Conservation (phyloP, 2,113 vertebrate species). For the Silurus meridionalis region DNA sequence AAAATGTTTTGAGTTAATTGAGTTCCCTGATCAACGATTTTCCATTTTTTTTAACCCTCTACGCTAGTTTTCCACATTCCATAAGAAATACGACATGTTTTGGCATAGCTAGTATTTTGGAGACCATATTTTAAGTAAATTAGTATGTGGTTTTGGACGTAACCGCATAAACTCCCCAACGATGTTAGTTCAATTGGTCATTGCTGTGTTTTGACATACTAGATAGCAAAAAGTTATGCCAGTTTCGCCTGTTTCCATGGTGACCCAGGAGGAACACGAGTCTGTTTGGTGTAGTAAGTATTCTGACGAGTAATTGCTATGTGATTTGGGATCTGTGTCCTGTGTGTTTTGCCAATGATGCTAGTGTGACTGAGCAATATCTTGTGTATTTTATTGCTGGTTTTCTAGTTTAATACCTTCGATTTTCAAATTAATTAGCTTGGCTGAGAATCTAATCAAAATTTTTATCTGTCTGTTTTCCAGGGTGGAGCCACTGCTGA, state of each 20-base stretch:
- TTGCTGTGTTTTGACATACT: constrained; percentile 4
- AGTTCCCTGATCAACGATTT: not conserved
- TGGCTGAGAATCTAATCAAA: not conserved
- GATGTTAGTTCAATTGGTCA: not conserved
- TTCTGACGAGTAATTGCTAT: not conserved
- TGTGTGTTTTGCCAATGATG: too few relatives aligned
- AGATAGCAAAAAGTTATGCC: not conserved
- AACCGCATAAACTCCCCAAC: not conserved
- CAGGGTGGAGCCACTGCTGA: constrained; percentile 15
- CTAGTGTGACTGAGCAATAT: not conserved
- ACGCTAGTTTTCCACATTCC: not conserved
- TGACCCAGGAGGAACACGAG: not conserved
- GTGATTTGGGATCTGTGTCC: not conserved
- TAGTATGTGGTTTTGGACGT: not conserved
- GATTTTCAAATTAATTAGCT: not conserved
- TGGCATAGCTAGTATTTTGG: not conserved
- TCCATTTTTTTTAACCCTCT: not conserved
- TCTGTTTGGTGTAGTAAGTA: not conserved
- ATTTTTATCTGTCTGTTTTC: constrained; percentile 28
- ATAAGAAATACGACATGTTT: not conserved
- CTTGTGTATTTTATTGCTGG: not conserved
- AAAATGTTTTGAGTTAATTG: not conserved
- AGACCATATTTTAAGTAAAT: not conserved
- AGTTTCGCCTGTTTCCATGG: not conserved
- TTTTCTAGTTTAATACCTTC: not conserved